These are phyloP conservation scores for Saguinus midas DNA, from an alignment of 2,113 vertebrate species.

Conservation along the genomic window DNA sequence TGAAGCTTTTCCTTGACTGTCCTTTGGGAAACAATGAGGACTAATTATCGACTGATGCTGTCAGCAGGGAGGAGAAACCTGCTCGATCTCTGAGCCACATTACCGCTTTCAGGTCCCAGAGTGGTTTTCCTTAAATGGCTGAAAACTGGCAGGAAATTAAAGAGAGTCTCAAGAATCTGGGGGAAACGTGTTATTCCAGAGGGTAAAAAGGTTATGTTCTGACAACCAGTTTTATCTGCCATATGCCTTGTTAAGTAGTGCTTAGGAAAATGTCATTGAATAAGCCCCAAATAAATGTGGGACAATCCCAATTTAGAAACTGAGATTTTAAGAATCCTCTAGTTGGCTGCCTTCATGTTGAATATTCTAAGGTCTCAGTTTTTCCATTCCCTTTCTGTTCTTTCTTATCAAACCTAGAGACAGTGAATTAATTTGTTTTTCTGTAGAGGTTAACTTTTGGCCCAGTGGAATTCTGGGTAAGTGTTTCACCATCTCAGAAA, in stretches of 20 bases:
- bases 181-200: neutral
- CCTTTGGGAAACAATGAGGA: slow-evolving; percentile 9
- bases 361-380: neutral
- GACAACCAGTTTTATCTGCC: neutral
- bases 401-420: neutral
- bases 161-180: neutral
- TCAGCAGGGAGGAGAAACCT: neutral
- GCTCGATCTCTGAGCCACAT: neutral
- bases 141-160: neutral
- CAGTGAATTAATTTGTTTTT: neutral
- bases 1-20: neutral
- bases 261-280: neutral
- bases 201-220: neutral
- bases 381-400: neutral
- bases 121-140: neutral
- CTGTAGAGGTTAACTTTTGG: neutral
- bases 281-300: neutral
- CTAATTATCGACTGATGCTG: neutral
- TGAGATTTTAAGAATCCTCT: neutral
- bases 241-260: neutral
- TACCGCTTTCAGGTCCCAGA: neutral
- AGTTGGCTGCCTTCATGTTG: neutral
- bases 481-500: neutral
- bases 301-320: neutral
- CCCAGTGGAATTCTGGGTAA: neutral